Conservation (phyloP, 2,113 vertebrate genomes). For the Takifugu bimaculatus region DNA sequence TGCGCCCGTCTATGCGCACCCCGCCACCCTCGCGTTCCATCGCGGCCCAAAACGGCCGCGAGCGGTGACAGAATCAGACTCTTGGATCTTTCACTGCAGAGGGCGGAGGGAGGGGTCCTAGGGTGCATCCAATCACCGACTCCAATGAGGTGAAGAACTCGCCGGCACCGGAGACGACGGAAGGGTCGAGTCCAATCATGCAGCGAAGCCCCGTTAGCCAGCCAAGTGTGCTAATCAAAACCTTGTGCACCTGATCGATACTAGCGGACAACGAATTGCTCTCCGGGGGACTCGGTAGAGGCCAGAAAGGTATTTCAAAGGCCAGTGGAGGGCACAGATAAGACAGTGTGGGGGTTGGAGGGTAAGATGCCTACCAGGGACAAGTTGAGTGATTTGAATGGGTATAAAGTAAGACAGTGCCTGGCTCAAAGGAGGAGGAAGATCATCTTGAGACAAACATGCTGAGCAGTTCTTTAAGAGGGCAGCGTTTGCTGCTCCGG, state of each 20-base stretch:
- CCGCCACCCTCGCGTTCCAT: neutral
- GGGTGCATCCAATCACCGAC: constrained; percentile 57
- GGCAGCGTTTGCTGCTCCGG: constrained; percentile 3
- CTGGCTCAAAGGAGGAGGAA: constrained; percentile 22
- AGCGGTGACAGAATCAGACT: constrained; percentile 24
- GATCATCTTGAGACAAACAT: constrained; percentile 28
- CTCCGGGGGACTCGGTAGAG: constrained; percentile 59
- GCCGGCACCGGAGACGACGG: constrained; percentile 40
- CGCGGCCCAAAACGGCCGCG: constrained; percentile 10
- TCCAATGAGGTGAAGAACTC: constrained; percentile 60
- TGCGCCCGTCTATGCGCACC: constrained; percentile 19
- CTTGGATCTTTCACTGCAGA: constrained; percentile 31
- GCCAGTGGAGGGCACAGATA: constrained; percentile 33
- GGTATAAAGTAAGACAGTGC: constrained; percentile 49
- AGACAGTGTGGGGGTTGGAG: constrained; percentile 28
- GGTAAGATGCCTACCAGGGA: constrained; percentile 43
- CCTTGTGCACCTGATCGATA: constrained; percentile 71
- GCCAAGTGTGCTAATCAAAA: constrained; percentile 75
- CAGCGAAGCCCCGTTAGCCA: constrained; percentile 54
- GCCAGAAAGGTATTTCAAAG: constrained; percentile 56
- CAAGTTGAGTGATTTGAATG: constrained; percentile 68
- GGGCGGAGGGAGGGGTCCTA: constrained; percentile 1
- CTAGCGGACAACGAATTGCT: constrained; percentile 71
- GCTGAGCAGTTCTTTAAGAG: constrained; percentile 9
- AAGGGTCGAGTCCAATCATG: constrained; percentile 49